These are phyloP conservation scores for Oscheius sp. DNA, from an alignment of 2,888 invertebrate species.

Conservation along the genomic window DNA sequence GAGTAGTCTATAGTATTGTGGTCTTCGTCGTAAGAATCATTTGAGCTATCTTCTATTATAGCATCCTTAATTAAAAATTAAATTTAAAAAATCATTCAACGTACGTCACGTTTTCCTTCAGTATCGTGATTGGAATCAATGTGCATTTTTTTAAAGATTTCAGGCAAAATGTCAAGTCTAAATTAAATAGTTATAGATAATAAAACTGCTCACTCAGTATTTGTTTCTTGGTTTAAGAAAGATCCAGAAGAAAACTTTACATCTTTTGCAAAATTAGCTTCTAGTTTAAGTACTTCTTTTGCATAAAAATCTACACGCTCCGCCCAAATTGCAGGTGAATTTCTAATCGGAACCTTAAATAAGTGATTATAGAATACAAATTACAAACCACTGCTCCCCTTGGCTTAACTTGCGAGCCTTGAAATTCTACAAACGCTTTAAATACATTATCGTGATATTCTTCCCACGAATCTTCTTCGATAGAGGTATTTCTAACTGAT, in stretches of 20 bases:
- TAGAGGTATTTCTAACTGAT: background rate
- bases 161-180: background rate
- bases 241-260: background rate
- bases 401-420: background rate
- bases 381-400: conserved; percentile 10
- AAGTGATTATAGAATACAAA: background rate
- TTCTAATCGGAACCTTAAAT: conserved; percentile 36
- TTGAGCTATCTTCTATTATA: too few relatives aligned
- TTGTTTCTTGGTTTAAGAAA: conserved; percentile 4
- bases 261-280: conserved; percentile 23
- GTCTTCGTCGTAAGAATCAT: too few relatives aligned
- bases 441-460: background rate
- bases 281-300: conserved; percentile 23
- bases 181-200: background rate
- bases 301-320: conserved; percentile 39
- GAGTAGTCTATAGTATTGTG: too few relatives aligned
- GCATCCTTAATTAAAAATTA: too few relatives aligned
- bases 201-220: conserved; percentile 15
- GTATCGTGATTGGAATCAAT: background rate
- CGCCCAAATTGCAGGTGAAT: conserved; percentile 33
- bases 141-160: background rate
- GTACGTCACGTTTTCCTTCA: background rate
- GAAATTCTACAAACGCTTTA: background rate
- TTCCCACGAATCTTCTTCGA: conserved; percentile 4
- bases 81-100: background rate